Conservation (phyloP, 2,113 vertebrate species). For the Hystrix cristata region DNA sequence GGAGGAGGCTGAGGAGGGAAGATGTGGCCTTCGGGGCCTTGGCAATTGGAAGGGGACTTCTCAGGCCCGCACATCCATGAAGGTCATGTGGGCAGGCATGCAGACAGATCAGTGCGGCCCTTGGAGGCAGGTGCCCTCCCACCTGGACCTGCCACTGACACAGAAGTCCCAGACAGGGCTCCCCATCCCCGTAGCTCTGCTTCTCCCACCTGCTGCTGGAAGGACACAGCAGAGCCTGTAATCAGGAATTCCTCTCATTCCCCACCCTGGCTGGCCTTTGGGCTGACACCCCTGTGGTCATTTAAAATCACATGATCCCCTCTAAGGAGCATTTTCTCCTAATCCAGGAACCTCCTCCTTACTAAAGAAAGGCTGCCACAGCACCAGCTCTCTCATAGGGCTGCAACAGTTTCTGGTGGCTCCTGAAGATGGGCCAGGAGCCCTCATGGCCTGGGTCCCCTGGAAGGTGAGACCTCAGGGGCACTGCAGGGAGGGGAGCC, state of each 20-base stretch:
- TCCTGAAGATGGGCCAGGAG: background rate
- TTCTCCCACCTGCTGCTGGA: background rate
- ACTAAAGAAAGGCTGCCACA: background rate
- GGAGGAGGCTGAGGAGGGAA: background rate
- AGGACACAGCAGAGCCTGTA: background rate
- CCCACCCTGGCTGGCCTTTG: background rate
- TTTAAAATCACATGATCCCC: background rate
- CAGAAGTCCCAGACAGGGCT: background rate
- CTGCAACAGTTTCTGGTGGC: background rate
- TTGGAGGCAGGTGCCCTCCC: background rate
- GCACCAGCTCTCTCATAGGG: background rate
- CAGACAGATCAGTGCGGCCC: background rate
- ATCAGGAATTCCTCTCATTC: background rate
- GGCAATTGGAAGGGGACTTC: background rate
- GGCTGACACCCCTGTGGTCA: background rate
- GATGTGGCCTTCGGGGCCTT: background rate
- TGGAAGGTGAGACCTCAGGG: background rate
- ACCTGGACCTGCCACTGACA: background rate
- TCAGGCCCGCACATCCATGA: no score
- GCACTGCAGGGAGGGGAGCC: fast-evolving
- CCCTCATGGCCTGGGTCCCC: background rate
- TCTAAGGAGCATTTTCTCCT: background rate
- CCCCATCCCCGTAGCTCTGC: background rate
- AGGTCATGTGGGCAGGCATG: background rate
- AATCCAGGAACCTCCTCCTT: background rate